These are phyloP conservation scores for roundworm (Caenorhabditis elegans) DNA, from an alignment of 1,140 invertebrate genomes.

Conservation along the genomic window DNA sequence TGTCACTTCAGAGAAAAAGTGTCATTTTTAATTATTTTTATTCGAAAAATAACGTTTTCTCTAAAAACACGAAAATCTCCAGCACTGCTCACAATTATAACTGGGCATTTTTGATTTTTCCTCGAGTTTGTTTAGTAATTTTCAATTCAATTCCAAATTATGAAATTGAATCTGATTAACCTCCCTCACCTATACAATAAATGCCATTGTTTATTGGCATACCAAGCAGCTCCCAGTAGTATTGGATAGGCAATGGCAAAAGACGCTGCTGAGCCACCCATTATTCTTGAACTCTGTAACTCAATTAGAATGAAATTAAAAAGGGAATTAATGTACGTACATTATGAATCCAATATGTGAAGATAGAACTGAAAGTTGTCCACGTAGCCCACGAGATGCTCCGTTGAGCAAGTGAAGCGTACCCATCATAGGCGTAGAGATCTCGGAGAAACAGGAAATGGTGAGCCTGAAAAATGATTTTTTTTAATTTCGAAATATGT, in stretches of 20 bases:
- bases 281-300: not conserved
- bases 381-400: constrained; percentile 51
- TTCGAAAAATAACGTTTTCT: too few relatives aligned
- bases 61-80: too few relatives aligned
- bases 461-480: constrained; percentile 23
- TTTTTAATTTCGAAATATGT: not conserved
- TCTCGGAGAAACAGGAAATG: constrained; percentile 46
- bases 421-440: constrained; percentile 46
- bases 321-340: not conserved
- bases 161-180: too few relatives aligned
- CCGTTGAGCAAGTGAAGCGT: constrained; percentile 43
- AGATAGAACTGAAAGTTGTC: constrained; percentile 49
- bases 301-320: not conserved
- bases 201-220: constrained; percentile 46
- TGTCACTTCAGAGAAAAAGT: too few relatives aligned
- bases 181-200: constrained; percentile 46
- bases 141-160: too few relatives aligned
- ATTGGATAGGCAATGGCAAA: constrained; percentile 41
- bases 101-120: too few relatives aligned
- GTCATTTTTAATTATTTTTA: too few relatives aligned
- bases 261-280: constrained; percentile 36
- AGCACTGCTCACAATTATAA: too few relatives aligned
- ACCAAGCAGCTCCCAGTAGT: constrained; percentile 41
- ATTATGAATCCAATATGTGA: constrained; percentile 50
- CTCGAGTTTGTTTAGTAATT: too few relatives aligned